phyloP scores from a whole-genome alignment of 2,113 vertebrate genomes.

The Melanostigma gelatinosum region DNA sequence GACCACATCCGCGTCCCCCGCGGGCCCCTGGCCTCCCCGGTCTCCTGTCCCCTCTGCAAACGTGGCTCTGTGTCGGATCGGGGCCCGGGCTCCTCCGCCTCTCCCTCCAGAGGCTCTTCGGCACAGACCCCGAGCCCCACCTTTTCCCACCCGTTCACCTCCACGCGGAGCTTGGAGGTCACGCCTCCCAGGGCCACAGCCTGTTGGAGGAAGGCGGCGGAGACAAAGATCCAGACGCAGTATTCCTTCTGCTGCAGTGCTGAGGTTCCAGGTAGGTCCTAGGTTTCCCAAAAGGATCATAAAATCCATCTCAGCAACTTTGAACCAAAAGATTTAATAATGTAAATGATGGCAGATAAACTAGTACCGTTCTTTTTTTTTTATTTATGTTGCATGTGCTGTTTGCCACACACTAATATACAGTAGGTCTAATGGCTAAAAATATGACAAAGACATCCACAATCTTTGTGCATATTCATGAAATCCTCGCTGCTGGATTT shows the following conservation, averaged over 20 bases:
- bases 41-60: conserved; percentile 86
- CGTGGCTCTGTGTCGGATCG: conserved; percentile 37
- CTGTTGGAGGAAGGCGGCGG: not conserved
- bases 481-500: not conserved
- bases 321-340: not conserved
- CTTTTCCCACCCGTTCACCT: conserved; percentile 8
- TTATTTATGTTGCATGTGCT: not conserved
- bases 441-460: not conserved
- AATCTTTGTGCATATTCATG: not conserved
- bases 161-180: conserved; percentile 43
- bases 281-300: not conserved
- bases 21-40: conserved; percentile 85
- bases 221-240: conserved; percentile 10
- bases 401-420: not conserved
- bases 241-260: conserved; percentile 27
- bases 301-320: not conserved
- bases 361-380: not conserved
- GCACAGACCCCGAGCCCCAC: not conserved
- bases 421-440: not conserved
- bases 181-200: conserved; percentile 49
- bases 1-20: conserved; percentile 77
- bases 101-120: conserved; percentile 22
- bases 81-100: not conserved
- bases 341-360: not conserved
- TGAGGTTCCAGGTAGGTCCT: conserved; percentile 61